Conservation (phyloP, 1,140 invertebrate species). For the Musca domestica region DNA sequence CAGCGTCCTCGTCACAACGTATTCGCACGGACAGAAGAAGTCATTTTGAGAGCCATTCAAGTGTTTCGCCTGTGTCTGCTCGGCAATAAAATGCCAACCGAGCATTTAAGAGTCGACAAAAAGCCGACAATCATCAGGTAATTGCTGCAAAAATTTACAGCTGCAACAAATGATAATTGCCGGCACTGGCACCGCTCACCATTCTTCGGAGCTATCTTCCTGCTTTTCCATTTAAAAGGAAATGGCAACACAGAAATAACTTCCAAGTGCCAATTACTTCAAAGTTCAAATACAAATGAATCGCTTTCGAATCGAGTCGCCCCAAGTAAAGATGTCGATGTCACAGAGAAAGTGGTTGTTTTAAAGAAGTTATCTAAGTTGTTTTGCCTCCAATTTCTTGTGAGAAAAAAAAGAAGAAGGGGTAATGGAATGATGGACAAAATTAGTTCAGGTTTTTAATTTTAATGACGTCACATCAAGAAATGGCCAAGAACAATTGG, state of each 20-base stretch:
- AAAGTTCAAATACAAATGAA: neutral
- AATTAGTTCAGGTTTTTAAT: slow-evolving; percentile 17
- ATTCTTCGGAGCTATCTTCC: neutral
- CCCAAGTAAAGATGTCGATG: neutral
- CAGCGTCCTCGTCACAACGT: no score
- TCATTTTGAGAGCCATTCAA: neutral
- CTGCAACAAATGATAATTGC: slow-evolving; percentile 19
- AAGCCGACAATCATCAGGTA: slow-evolving; percentile 17
- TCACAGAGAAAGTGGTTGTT: neutral
- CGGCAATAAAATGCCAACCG: slow-evolving; percentile 12
- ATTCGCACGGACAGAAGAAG: neutral
- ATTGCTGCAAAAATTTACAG: slow-evolving; percentile 15
- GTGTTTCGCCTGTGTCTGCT: neutral
- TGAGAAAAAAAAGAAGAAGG: neutral
- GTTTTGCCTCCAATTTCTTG: no score
- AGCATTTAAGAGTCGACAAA: neutral
- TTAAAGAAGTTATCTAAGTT: neutral
- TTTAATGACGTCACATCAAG: slow-evolving; percentile 7
- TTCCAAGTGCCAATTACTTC: slow-evolving; percentile 17
- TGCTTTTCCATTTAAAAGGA: neutral
- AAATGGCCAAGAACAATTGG: neutral
- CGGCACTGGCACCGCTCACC: neutral
- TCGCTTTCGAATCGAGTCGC: neutral
- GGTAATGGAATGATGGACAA: neutral
- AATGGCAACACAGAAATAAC: slow-evolving; percentile 16